Evolutionary conservation across 2,888 invertebrate genomes (phyloP), one percentile per base, ranked within the genome.

Genomic region (Torymus texanus): DNA sequence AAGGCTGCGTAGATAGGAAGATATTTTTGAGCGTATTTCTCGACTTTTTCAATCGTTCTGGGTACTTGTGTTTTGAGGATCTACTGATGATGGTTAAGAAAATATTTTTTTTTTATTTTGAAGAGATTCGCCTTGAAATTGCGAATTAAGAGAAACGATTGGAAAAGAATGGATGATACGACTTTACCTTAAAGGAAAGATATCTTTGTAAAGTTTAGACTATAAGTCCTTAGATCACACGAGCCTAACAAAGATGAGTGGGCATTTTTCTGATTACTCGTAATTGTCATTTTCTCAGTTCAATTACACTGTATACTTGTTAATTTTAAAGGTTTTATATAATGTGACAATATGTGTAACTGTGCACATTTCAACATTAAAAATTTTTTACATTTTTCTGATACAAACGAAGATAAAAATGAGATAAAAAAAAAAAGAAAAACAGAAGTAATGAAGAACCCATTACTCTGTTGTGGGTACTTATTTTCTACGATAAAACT

Each of bases 161-260:
- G 59, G 56, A 58, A 65, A 21, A 72, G 72, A 76, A 59, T 56
- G 14, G 41, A 58, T 12, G 12, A 29, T 61, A 68, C 16, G 63
- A 76, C 13, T 61, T 74, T 61, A 61, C 21, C 41, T 13, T 51
- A 56, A 58, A 13, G 24, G 50, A 55, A n/a, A 24, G 56, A 67
- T 67, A 29, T 55, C 78, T 81, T 67, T 78, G 81, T 81, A 77
- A 79, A 72, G 66, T 66, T 75, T 73, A 79, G 70, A 56, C 56
- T 61, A 8, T 79, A 75, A 81, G 75, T 61, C 56, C 67, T 58
- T 61, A 67, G 41, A 71, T 59, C 12, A 11, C 67, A 73, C 21
- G 21, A 73, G 62, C 53, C 41, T 14, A 62, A 59, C 61, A n/a
- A 61, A 61, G 72, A 29, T 4, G 59, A 29, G 51, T 66, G 51